phyloP scores from a whole-genome alignment of 1,140 invertebrate species.

The Drosophila mojavensis region DNA sequence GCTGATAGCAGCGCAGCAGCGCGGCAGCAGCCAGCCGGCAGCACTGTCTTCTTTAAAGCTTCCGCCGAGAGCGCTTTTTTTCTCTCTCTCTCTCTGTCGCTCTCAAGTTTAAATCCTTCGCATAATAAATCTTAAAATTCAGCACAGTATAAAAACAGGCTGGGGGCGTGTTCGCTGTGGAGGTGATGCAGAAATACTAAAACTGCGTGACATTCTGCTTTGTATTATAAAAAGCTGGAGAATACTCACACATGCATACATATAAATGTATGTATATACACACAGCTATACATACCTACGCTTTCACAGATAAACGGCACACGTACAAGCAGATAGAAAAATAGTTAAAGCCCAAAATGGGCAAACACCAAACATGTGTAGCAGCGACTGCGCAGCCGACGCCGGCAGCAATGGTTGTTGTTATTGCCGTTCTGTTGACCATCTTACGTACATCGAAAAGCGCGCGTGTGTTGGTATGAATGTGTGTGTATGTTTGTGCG shows the following conservation, averaged over 20 bases:
- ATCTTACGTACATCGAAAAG: conserved; percentile 33
- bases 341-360: conserved; percentile 63
- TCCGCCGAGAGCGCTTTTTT: neutral
- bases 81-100: neutral
- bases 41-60: conserved; percentile 7
- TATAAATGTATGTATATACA: neutral
- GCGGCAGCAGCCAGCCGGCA: conserved; percentile 8
- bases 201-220: conserved; percentile 67
- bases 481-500: conserved; percentile 24
- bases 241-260: neutral
- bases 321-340: conserved; percentile 29
- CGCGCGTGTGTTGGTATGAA: conserved; percentile 39
- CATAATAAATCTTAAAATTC: conserved; percentile 22
- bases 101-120: conserved; percentile 2
- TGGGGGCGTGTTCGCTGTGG: neutral
- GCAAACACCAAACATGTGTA: conserved; percentile 72
- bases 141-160: conserved; percentile 5
- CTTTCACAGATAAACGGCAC: conserved; percentile 33
- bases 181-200: conserved; percentile 17
- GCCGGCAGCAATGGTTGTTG: conserved; percentile 39
- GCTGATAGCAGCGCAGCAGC: conserved; percentile 56
- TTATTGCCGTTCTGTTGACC: conserved; percentile 47
- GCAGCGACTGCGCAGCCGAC: conserved; percentile 41
- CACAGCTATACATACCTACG: conserved; percentile 12
- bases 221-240: conserved; percentile 49